Percentiles rank a stretch among this genome's conserved stretches.
phyloP scores from a whole-genome alignment of 2,888 invertebrate species.

The Lissonota sp. region DNA sequence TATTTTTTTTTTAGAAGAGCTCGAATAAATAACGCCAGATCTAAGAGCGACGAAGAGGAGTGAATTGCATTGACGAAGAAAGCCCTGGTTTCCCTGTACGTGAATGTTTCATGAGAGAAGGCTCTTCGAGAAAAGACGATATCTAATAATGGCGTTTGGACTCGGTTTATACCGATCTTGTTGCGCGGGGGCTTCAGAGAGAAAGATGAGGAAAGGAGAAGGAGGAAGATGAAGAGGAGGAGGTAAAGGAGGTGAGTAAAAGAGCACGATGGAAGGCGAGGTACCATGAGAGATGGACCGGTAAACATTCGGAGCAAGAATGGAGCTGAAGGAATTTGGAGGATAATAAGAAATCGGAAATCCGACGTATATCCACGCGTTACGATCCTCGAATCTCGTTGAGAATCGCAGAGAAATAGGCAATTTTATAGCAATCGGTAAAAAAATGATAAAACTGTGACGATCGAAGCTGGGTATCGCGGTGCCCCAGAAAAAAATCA shows the following conservation, averaged over 20 bases:
- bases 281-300: no score
- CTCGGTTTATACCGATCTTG: constrained; percentile 22
- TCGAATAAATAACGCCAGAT: constrained; percentile 21
- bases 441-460: no score
- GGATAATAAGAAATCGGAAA: no score
- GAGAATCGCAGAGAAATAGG: no score
- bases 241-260: constrained; percentile 23
- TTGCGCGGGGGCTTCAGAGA: constrained; percentile 10
- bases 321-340: no score
- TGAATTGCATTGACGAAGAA: constrained; percentile 74
- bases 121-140: constrained; percentile 47
- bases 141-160: background rate
- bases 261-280: background rate
- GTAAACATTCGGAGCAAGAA: no score
- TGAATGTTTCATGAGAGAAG: constrained; percentile 80
- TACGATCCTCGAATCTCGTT: no score
- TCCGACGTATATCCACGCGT: no score
- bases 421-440: no score
- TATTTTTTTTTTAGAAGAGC: background rate
- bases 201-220: constrained; percentile 33
- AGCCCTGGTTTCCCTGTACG: constrained; percentile 76
- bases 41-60: constrained; percentile 47
- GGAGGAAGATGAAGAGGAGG: background rate
- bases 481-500: no score
- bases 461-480: no score